These are phyloP conservation scores for Melanotaenia maccullochi DNA, from an alignment of 2,797 vertebrate species.

Conservation along the genomic window DNA sequence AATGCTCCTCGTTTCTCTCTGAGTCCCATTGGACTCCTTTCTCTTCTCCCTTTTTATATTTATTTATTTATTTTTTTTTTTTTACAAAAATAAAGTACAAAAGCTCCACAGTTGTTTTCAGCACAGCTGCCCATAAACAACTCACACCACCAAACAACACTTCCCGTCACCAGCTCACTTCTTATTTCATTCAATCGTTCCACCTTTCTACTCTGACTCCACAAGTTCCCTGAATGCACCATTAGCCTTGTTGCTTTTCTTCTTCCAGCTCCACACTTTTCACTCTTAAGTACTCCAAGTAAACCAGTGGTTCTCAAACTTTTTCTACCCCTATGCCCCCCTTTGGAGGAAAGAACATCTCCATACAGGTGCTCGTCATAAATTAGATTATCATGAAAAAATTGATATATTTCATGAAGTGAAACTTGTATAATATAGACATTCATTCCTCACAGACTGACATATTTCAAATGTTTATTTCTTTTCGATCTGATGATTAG, in stretches of 20 bases:
- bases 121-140: slow-evolving; percentile 21
- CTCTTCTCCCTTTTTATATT: slow-evolving; percentile 12
- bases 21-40: slow-evolving; percentile 4
- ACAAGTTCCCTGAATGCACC: slow-evolving; percentile 24
- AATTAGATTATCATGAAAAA: too few relatives aligned
- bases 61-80: not conserved
- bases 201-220: slow-evolving; percentile 8
- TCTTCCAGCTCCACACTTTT: slow-evolving; percentile 26
- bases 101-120: slow-evolving; percentile 25
- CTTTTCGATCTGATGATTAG: too few relatives aligned
- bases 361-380: not conserved
- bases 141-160: slow-evolving; percentile 7
- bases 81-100: slow-evolving; percentile 21
- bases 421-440: too few relatives aligned
- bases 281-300: slow-evolving; percentile 14
- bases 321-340: too few relatives aligned
- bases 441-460: too few relatives aligned
- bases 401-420: too few relatives aligned
- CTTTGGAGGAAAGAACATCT: slow-evolving; percentile 5
- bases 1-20: slow-evolving; percentile 17
- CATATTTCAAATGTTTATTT: too few relatives aligned
- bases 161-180: slow-evolving; percentile 5
- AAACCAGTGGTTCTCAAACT: too few relatives aligned
- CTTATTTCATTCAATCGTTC: slow-evolving; percentile 17
- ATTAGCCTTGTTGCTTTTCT: slow-evolving; percentile 18